A percentile compares a stretch with the other conserved stretches of the same genome.
phyloP scores from a whole-genome alignment of 2,888 invertebrate species.

The Hyalella azteca region DNA sequence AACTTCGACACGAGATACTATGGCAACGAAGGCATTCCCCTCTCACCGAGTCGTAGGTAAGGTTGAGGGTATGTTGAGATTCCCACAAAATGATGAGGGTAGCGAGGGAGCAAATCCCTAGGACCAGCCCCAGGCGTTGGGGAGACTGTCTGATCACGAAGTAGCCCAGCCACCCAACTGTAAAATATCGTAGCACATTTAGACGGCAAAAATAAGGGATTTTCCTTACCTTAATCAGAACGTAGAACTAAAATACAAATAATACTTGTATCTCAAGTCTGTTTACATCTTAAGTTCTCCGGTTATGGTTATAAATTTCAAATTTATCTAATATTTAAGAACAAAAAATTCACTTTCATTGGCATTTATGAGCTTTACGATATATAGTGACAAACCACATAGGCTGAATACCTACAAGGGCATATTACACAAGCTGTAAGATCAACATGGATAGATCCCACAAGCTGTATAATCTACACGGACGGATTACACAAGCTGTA shows the following conservation, averaged over 20 bases:
- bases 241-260: not conserved
- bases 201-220: not conserved
- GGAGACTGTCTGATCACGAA: not conserved
- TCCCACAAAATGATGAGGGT: not conserved
- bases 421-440: too few species aligned
- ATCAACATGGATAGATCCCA: too few species aligned
- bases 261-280: too few species aligned
- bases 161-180: slow-evolving; percentile 18
- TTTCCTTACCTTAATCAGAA: not conserved
- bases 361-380: not conserved
- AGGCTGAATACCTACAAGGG: too few species aligned
- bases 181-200: not conserved
- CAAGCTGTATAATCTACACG: too few species aligned
- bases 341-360: not conserved
- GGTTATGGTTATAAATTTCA: not conserved
- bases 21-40: too few species aligned
- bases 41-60: not conserved
- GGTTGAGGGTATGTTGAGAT: not conserved
- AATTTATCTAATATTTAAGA: not conserved
- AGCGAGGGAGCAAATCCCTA: not conserved
- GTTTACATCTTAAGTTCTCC: not conserved
- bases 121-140: not conserved
- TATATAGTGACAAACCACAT: too few species aligned
- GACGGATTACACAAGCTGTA: too few species aligned
- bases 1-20: too few species aligned